Evolutionary conservation across 2,888 invertebrate genomes (phyloP), one percentile per base, ranked within the genome.

Genomic region (Epistrophella euchroma): DNA sequence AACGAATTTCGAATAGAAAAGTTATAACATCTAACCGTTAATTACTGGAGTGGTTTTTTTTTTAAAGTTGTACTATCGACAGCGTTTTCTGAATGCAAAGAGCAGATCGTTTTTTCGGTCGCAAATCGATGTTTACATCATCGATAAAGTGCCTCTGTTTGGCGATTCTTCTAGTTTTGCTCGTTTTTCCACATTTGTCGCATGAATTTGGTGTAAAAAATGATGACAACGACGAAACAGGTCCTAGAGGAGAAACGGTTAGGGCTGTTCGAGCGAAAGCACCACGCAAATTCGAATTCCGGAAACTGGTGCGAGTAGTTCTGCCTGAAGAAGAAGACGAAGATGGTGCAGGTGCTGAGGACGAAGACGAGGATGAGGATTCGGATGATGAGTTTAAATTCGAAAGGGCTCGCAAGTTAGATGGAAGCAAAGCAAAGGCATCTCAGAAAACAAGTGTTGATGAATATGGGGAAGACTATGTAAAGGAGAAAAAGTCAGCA

Each of bases 231-330:
- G 86, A 72, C 22, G 75, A 66, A 9, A 15, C 25, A 13, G 35
- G 19, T 47, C 43, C 74, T 25, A 60, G 40, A 45, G 79, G 40
- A 45, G 79, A 56, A 6, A 25, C 32, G 15, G 45, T 55, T 37
- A 78, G 77, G 9, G 56, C 68, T 52, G 74, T 86, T 40, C 70
- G 74, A 28, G 32, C 62, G 40, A 86, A 74, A 35, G 11, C 71
- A 13, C 64, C 62, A 13, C 13, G 58, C 13, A 91, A 90, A 87
- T 91, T 91, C 64, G 91, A 91, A 87, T 91, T 92, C 89, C 91
- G 90, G 80, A 91, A 91, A 89, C 90, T 92, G 58, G 89, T 90
- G 76, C 90, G 91, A 64, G 75, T 91, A 71, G 88, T 89, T 50
- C 74, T 88, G 5, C 87, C 89, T 17, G 89, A 90, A 25, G 89